Evolutionary conservation across 2,113 vertebrate species (phyloP), one percentile per base, ranked within the genome.

Genomic region (Labrus mixtus): DNA sequence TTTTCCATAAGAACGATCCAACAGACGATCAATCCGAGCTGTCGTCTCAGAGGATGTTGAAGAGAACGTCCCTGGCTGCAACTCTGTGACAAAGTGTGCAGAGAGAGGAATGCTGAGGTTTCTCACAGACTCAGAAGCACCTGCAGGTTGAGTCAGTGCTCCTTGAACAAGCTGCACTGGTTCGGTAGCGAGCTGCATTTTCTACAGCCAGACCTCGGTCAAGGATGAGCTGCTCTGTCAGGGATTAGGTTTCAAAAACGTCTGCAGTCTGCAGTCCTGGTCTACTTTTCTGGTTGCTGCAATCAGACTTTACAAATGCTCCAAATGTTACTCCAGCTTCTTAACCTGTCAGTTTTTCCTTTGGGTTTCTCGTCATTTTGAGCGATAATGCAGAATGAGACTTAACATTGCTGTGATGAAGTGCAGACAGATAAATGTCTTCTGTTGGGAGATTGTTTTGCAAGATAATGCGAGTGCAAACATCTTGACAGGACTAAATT

Each of bases 41-140:
- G 60, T 58, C n/a, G 57, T 55, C 67, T 23, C 41, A 67, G 64
- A 60, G 20, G 50, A 76, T 13, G 29, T 50, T 55, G 56, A 33
- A 71, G n/a, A 19, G 33, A 58, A 62, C 36, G 36, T 69, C 72
- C 57, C 68, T 36, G 13, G 65, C 67, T 51, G 29, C 1, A 19
- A 73, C 23, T 51, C 60, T 0, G 17, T 56, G 76, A 86, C 77
- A 78, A 74, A 83, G 82, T 85, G 81, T 91, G 82, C 77, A 51
- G 73, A 74, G 69, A 53, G 54, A 68, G 54, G 82, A 91, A 89
- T 66, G 64, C 72, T 63, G 7, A 58, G 78, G 83, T 81, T 90
- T 77, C 85, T 68, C 76, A 60, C 43, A 71, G 56, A 63, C 25
- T 71, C 77, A 41, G 70, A 73, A 74, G 81, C 85, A 87, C 87